Conservation (phyloP, 2,797 vertebrate species). For the Alosa sapidissima region DNA sequence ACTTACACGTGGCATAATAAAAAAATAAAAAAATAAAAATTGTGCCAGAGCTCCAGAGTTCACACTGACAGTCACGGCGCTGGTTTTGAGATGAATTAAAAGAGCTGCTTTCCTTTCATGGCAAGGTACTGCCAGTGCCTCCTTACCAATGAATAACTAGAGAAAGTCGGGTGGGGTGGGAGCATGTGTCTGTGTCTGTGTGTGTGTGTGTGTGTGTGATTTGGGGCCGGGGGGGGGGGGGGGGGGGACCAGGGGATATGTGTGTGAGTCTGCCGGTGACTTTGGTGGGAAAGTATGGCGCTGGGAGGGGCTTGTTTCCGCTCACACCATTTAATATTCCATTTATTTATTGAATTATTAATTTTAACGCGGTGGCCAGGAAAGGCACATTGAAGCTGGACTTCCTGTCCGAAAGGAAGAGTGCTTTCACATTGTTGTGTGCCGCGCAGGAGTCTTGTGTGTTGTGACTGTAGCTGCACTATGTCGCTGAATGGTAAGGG, state of each 20-base stretch:
- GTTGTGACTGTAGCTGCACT: constrained; percentile 54
- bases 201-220: too few relatives aligned
- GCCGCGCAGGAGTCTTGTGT: constrained; percentile 29
- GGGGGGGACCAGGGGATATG: neutral
- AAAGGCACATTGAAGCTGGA: constrained; percentile 69
- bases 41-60: neutral
- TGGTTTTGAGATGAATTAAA: neutral
- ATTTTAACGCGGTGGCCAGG: constrained; percentile 69
- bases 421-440: constrained; percentile 66
- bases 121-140: neutral
- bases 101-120: neutral
- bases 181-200: too few relatives aligned
- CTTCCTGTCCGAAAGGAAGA: constrained; percentile 71
- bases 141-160: neutral
- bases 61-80: neutral
- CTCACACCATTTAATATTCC: constrained; percentile 76
- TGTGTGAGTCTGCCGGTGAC: constrained; percentile 28
- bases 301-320: constrained; percentile 62
- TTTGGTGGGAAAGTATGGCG: constrained; percentile 67
- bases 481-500: neutral
- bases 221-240: too few relatives aligned
- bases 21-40: neutral
- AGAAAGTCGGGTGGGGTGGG: neutral
- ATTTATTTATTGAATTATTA: constrained; percentile 80
- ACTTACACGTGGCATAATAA: neutral